A percentile compares a stretch with the other conserved stretches of the same genome.
These are phyloP conservation scores for Drosophila bunnanda DNA, from an alignment of 2,888 invertebrate species.

Conservation along the genomic window DNA sequence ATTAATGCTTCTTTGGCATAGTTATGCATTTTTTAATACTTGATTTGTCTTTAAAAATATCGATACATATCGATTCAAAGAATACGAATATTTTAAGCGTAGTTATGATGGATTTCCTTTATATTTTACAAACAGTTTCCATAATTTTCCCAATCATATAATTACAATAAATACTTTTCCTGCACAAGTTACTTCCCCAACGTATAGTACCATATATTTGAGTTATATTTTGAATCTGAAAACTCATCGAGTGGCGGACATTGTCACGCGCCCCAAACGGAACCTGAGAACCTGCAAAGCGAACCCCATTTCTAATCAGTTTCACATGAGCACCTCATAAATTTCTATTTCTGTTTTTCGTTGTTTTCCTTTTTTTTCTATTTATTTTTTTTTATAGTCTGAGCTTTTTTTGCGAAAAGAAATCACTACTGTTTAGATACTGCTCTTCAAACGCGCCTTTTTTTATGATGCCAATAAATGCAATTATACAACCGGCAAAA, in stretches of 20 bases:
- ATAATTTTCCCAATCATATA: neutral
- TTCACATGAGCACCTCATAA: constrained; percentile 75
- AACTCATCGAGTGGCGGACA: constrained; percentile 50
- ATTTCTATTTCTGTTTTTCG: constrained; percentile 54
- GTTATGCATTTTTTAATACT: too few relatives aligned
- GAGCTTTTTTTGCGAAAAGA: constrained; percentile 49
- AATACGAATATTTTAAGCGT: too few relatives aligned
- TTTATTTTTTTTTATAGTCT: neutral
- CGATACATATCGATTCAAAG: too few relatives aligned
- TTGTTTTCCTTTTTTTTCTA: constrained; percentile 4
- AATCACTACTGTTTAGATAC: constrained; percentile 82
- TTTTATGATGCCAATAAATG: constrained; percentile 78
- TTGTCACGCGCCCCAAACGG: constrained; percentile 38
- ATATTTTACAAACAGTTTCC: neutral
- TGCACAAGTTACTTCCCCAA: neutral
- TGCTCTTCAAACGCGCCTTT: constrained; percentile 72
- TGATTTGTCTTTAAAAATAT: too few relatives aligned
- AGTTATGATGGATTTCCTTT: too few relatives aligned
- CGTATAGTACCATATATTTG: neutral
- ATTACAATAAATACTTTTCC: neutral
- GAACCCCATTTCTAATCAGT: constrained; percentile 70
- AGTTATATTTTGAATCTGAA: constrained; percentile 24
- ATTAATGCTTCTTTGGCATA: too few relatives aligned
- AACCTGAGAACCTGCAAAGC: constrained; percentile 17
- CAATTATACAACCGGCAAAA: constrained; percentile 74